Evolutionary conservation across 2,888 invertebrate genomes (phyloP), one percentile per base, ranked within the genome.

Genomic region (Phortica okadai): DNA sequence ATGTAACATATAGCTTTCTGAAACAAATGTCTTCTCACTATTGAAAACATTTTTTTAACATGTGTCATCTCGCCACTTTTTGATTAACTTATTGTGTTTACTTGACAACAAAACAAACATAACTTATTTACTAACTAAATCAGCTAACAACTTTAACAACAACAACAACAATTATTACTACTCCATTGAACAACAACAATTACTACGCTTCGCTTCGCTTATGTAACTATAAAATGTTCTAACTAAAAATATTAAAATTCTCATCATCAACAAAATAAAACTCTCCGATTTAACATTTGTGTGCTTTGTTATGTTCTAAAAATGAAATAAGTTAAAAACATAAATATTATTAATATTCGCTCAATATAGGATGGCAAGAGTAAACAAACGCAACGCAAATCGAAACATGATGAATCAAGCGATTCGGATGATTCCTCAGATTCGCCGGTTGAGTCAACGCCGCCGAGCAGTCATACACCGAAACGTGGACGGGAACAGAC

Each of bases 351-450:
- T 10, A 45, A 45, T 8, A 6, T 45, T 45, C 45, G 45, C 45
- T 45, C 45, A 6, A 45, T 45, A 50, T 6, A 72, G 70, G 33
- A 72, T 33, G 56, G 54, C 78, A n/a, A 66, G 21, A 84, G 87
- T 84, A 44, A 66, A 66, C 14, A 42, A 42, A 11, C 66, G 7
- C 73, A 78, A 82, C 78, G 25, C 54, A 66, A 85, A 84, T 83
- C 25, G 41, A 81, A 80, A 74, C 59, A 80, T 25, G 87, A 90
- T 66, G 90, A 88, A 44, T 89, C 90, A 4, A 89, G 88, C 72
- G 91, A 91, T 80, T 89, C 91, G 41, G 90, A 91, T 78, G 88
- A 89, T 59, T 90, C 90, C 21, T 89, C 89, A 2, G 90, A 91
- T 76, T 91, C 90, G 6, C 89, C 85, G 74, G 87, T 86, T 67